Evolutionary conservation across 2,888 invertebrate genomes (phyloP).

Genomic region (Eristalis arbustorum): DNA sequence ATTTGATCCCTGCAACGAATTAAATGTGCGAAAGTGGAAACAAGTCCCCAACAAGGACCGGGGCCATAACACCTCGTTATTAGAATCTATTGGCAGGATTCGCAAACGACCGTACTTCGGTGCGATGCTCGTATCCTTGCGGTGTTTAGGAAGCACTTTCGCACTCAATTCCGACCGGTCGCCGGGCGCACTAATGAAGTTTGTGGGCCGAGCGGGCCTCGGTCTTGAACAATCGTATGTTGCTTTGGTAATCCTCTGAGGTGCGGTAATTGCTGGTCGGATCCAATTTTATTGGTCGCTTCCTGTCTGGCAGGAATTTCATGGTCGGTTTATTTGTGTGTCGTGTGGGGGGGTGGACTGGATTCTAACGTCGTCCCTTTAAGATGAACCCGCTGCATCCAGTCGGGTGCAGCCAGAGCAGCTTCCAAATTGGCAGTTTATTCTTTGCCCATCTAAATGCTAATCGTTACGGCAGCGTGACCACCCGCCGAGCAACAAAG

Average conservation of each 20-base stretch:
- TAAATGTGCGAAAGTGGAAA: slow-evolving; percentile 24
- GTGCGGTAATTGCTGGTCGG: slow-evolving; percentile 65
- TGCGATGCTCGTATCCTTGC: slow-evolving; percentile 45
- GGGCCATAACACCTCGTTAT: slow-evolving; percentile 57
- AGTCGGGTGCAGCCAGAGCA: not conserved
- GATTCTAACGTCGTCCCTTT: no score
- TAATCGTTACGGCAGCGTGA: not conserved
- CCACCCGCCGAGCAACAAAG: not conserved
- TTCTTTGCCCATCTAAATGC: not conserved
- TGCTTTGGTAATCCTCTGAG: slow-evolving; percentile 60
- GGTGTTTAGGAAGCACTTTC: slow-evolving; percentile 63
- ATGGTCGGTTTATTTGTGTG: not conserved
- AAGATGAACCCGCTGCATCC: not conserved
- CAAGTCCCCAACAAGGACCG: not conserved
- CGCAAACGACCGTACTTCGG: slow-evolving; percentile 53
- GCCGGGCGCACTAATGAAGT: slow-evolving; percentile 53
- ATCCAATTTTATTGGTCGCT: slow-evolving; percentile 8
- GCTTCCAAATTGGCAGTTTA: not conserved
- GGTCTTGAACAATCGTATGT: slow-evolving; percentile 67
- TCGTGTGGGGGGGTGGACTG: not conserved
- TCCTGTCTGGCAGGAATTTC: slow-evolving; percentile 11
- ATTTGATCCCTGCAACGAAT: slow-evolving; percentile 31
- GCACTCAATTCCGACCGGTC: slow-evolving; percentile 47
- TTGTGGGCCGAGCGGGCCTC: not conserved
- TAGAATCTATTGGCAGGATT: slow-evolving; percentile 67